Percentiles rank a stretch among this genome's conserved stretches.
Conservation (phyloP, 1,140 invertebrate genomes). For the Hesperophylax magnus region DNA sequence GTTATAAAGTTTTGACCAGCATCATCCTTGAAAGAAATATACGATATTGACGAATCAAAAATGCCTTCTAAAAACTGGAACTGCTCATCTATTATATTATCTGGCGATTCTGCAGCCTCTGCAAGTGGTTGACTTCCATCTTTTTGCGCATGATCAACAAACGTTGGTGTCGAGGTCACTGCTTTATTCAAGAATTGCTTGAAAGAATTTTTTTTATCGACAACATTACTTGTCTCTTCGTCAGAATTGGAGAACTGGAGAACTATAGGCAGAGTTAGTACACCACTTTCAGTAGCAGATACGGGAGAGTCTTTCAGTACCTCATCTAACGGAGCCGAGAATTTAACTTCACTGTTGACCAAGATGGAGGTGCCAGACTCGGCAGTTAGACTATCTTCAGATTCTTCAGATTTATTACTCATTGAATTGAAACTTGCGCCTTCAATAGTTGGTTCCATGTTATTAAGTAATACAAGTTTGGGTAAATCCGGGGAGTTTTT, state of each 20-base stretch:
- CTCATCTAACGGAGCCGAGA: neutral
- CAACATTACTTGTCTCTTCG: neutral
- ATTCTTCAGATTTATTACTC: conserved; percentile 39
- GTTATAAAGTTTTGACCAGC: conserved; percentile 18
- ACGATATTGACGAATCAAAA: conserved; percentile 23
- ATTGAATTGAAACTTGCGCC: neutral
- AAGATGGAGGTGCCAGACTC: conserved; percentile 61
- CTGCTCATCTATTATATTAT: conserved; percentile 50
- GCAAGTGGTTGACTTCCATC: neutral
- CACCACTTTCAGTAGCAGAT: neutral
- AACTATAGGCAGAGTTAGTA: conserved; percentile 4
- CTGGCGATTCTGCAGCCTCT: conserved; percentile 44
- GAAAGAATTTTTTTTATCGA: neutral
- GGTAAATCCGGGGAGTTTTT: conserved; percentile 18
- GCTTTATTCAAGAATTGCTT: conserved; percentile 11
- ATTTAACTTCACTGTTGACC: neutral
- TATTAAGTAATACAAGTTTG: neutral
- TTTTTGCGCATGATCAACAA: neutral
- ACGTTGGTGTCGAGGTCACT: conserved; percentile 25
- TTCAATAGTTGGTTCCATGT: conserved; percentile 3
- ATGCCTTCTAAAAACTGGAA: conserved; percentile 54
- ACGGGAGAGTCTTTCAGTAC: conserved; percentile 34
- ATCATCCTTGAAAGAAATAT: conserved; percentile 22
- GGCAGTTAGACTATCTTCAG: conserved; percentile 59
- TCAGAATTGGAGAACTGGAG: neutral